Evolutionary conservation across 2,797 vertebrate genomes (phyloP).

Genomic region (Pithecia hirsuta): DNA sequence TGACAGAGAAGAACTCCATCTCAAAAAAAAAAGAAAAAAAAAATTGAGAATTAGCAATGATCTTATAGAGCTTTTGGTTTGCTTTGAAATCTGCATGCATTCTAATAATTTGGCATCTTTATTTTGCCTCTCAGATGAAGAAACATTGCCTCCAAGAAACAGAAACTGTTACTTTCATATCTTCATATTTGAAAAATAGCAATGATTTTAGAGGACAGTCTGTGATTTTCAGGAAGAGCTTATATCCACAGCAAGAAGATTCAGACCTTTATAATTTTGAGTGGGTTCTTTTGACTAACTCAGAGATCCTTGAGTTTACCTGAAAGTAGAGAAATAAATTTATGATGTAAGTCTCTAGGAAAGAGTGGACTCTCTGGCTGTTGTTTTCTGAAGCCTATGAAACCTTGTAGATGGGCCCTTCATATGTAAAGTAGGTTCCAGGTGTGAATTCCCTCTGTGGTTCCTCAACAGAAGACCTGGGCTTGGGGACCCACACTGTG

Average conservation of each 20-base stretch:
- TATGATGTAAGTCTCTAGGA: background rate
- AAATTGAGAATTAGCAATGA: background rate
- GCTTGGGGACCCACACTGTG: background rate
- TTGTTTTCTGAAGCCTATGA: background rate
- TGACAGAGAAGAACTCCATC: background rate
- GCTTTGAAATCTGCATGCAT: constrained; percentile 59
- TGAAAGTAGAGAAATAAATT: background rate
- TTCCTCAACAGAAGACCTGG: accelerated
- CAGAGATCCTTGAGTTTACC: background rate
- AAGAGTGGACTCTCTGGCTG: background rate
- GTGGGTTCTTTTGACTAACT: background rate
- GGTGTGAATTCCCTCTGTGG: background rate
- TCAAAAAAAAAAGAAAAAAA: background rate
- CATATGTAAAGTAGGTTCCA: background rate
- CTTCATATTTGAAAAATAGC: constrained; percentile 48
- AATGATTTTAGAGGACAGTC: constrained; percentile 77
- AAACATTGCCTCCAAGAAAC: constrained; percentile 49
- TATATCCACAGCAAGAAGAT: background rate
- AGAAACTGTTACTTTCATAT: constrained; percentile 56
- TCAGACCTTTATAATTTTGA: background rate
- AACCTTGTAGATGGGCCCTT: background rate
- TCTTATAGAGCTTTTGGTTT: background rate
- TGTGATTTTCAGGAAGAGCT: constrained; percentile 75
- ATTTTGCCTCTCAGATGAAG: constrained; percentile 62
- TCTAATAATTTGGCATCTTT: constrained; percentile 54